Conservation (phyloP, 2,888 invertebrate genomes). For the Parelbella ahira region DNA sequence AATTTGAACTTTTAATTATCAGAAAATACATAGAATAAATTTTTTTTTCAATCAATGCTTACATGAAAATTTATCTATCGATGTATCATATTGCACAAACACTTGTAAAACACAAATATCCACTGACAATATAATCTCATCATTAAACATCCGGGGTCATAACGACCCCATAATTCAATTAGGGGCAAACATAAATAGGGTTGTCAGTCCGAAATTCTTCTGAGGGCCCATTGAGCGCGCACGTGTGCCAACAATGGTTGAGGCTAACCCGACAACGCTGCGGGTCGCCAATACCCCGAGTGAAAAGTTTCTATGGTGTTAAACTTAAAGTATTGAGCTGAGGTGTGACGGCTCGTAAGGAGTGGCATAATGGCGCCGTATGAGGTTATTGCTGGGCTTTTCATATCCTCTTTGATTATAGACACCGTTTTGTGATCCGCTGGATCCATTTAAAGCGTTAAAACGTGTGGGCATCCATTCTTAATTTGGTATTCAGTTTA, state of each 20-base stretch:
- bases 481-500: too few species aligned
- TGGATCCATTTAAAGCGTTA: slow-evolving; percentile 43
- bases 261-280: slow-evolving; percentile 57
- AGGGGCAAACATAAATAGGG: slow-evolving; percentile 64
- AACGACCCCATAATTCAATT: slow-evolving; percentile 71
- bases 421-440: slow-evolving; percentile 48
- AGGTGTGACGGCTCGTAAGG: slow-evolving; percentile 60
- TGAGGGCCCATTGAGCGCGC: slow-evolving; percentile 66
- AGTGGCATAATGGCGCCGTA: slow-evolving; percentile 60
- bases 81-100: slow-evolving; percentile 17
- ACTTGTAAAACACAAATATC: slow-evolving; percentile 21
- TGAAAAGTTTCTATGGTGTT: slow-evolving; percentile 72
- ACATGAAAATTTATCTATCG: too few species aligned
- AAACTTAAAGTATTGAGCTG: slow-evolving; percentile 62
- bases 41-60: too few species aligned
- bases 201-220: slow-evolving; percentile 57
- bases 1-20: too few species aligned
- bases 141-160: slow-evolving; percentile 47
- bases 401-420: slow-evolving; percentile 51
- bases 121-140: slow-evolving; percentile 50
- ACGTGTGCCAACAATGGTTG: slow-evolving; percentile 68
- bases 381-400: slow-evolving; percentile 53
- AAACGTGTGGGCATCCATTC: not conserved
- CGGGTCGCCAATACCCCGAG: slow-evolving; percentile 63
- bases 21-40: too few species aligned